Conservation (phyloP, 2,113 vertebrate species). For the Tachysurus fulvidraco region DNA sequence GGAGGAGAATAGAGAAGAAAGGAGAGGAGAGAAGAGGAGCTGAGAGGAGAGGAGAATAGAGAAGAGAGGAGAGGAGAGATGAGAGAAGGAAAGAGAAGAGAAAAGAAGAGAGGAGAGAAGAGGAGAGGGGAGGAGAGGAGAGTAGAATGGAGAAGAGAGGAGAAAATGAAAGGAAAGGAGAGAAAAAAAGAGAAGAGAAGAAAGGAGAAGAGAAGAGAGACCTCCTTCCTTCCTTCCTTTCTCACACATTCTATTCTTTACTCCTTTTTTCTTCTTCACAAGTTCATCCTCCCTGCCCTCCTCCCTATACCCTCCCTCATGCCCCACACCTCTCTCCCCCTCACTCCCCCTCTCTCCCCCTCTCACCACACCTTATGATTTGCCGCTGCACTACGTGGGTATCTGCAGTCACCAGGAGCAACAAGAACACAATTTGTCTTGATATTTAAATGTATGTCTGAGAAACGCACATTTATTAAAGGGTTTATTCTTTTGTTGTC, state of each 20-base stretch:
- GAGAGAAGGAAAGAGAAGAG: no score
- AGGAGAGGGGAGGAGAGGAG: no score
- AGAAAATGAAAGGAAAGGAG: no score
- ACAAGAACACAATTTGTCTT: slow-evolving; percentile 68
- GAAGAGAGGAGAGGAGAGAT: no score
- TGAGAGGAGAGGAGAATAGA: no score
- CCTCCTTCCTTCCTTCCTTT: no score
- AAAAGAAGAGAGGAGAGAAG: no score
- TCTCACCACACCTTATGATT: slow-evolving; percentile 62
- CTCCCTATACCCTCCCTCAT: not conserved
- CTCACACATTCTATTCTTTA: not conserved
- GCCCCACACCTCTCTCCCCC: not conserved
- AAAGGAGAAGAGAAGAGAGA: no score
- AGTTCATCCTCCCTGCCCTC: not conserved
- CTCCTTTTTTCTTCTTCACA: not conserved
- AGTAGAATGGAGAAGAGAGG: no score
- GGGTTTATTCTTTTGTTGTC: slow-evolving; percentile 55
- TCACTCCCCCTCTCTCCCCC: not conserved
- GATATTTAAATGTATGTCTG: slow-evolving; percentile 73
- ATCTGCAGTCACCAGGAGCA: slow-evolving; percentile 62
- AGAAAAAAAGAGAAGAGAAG: no score
- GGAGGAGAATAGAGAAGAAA: no score
- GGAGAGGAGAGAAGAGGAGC: no score
- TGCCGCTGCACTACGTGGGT: slow-evolving; percentile 58
- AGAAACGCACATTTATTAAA: slow-evolving; percentile 67